phyloP scores from a whole-genome alignment of 2,888 invertebrate genomes.

The Kryphioiulus occultus region DNA sequence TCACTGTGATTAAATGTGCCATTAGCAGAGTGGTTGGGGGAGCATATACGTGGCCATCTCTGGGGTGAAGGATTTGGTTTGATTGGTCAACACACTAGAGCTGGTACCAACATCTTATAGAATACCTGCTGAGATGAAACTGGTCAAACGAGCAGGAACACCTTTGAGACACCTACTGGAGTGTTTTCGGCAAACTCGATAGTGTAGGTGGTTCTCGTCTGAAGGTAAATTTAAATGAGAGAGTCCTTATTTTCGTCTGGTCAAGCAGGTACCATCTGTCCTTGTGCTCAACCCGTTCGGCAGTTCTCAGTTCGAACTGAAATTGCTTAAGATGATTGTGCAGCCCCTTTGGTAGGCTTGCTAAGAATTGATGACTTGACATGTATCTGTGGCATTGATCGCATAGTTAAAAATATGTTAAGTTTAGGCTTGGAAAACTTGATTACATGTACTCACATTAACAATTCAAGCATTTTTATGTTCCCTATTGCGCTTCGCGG shows the following conservation, averaged over 20 bases:
- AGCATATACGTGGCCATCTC: too few relatives aligned
- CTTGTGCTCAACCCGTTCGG: neutral
- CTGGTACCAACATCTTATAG: too few relatives aligned
- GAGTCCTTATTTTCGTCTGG: neutral
- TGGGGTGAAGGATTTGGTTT: too few relatives aligned
- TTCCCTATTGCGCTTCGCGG: neutral
- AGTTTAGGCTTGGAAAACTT: neutral
- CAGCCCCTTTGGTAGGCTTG: neutral
- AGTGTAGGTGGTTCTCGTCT: neutral
- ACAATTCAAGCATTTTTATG: neutral
- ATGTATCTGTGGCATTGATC: constrained; percentile 15
- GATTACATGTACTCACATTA: neutral
- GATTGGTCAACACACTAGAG: too few relatives aligned
- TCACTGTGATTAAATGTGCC: too few relatives aligned
- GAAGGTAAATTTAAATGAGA: neutral
- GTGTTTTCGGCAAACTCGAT: neutral
- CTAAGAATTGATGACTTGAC: neutral
- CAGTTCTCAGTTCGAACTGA: neutral
- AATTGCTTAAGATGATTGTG: neutral
- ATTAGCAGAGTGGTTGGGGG: too few relatives aligned
- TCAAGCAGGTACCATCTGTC: neutral
- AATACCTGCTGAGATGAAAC: neutral
- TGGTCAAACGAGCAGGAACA: neutral
- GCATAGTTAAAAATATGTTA: neutral
- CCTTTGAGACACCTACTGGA: neutral